These are phyloP conservation scores for Bombus confusus DNA, from an alignment of 1,140 invertebrate genomes.

Conservation along the genomic window DNA sequence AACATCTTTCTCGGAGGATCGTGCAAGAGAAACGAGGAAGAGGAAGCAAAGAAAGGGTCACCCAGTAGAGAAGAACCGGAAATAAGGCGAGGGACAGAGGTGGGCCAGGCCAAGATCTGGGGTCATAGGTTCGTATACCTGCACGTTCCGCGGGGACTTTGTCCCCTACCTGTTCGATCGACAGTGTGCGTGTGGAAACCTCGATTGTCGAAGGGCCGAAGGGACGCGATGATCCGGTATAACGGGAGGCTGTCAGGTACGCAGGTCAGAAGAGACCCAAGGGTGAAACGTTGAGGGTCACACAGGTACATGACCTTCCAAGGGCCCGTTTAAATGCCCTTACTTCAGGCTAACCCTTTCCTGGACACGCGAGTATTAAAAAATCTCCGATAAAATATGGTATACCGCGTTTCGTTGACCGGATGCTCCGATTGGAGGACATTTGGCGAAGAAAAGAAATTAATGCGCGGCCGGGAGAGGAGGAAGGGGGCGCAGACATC, in stretches of 20 bases:
- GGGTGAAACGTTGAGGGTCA: constrained; percentile 66
- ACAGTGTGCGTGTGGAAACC: constrained; percentile 61
- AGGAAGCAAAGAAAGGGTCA: background rate
- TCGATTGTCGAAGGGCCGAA: constrained; percentile 54
- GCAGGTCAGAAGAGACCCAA: constrained; percentile 66
- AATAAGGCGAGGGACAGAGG: background rate
- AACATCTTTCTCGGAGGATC: background rate
- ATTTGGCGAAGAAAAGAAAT: background rate
- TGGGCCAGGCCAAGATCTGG: constrained; percentile 41
- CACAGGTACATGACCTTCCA: constrained; percentile 80
- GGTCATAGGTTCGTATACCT: constrained; percentile 76
- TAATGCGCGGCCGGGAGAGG: too few relatives aligned
- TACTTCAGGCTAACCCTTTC: constrained; percentile 47
- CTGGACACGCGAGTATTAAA: background rate
- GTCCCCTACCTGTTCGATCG: constrained; percentile 58
- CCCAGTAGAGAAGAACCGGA: constrained; percentile 17
- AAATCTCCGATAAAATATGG: constrained; percentile 16
- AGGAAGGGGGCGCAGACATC: background rate
- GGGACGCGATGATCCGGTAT: constrained; percentile 2
- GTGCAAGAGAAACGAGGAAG: too few relatives aligned
- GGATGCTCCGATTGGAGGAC: background rate
- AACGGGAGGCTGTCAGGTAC: constrained; percentile 38
- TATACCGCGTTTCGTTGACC: background rate
- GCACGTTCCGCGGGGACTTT: constrained; percentile 64
- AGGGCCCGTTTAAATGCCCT: constrained; percentile 76